phyloP scores from a whole-genome alignment of 2,888 invertebrate genomes.

The Choristoneura rosaceana region DNA sequence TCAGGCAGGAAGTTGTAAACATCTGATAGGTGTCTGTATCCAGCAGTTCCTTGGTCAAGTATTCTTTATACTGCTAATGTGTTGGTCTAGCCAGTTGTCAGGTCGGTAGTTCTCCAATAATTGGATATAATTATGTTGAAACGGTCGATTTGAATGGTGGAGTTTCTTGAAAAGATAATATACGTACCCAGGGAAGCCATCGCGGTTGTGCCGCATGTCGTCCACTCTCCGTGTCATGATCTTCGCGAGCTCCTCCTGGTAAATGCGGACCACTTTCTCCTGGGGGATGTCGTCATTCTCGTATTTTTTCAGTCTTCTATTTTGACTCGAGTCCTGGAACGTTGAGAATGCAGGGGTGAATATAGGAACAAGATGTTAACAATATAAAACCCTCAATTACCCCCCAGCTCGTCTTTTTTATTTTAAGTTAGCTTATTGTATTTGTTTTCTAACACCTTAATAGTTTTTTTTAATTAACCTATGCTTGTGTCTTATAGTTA shows the following conservation, averaged over 20 bases:
- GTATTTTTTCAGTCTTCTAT: slow-evolving; percentile 92
- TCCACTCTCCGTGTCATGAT: slow-evolving; percentile 93
- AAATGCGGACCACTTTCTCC: slow-evolving; percentile 97
- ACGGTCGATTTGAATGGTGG: neutral
- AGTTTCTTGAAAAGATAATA: neutral
- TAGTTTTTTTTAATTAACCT: too few relatives aligned
- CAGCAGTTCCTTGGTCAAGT: too few relatives aligned
- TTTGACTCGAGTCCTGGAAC: slow-evolving; percentile 87
- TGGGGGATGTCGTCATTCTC: slow-evolving; percentile 98
- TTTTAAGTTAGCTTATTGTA: too few relatives aligned
- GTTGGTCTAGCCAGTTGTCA: too few relatives aligned
- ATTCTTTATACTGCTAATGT: too few relatives aligned
- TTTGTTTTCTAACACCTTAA: too few relatives aligned
- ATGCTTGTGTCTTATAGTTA: too few relatives aligned
- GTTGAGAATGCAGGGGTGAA: neutral
- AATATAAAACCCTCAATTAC: too few relatives aligned
- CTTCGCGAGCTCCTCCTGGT: slow-evolving; percentile 97
- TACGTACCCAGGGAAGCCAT: slow-evolving; percentile 92
- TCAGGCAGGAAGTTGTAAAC: too few relatives aligned
- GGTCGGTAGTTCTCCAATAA: neutral
- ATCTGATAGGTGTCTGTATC: too few relatives aligned
- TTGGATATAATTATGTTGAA: neutral
- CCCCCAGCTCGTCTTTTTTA: too few relatives aligned
- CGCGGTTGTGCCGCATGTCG: slow-evolving; percentile 90
- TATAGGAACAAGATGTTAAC: neutral